Percentiles rank a stretch among this genome's conserved stretches.
phyloP scores from a whole-genome alignment of 1,140 invertebrate genomes.

The Hylyphantes graminicola region DNA sequence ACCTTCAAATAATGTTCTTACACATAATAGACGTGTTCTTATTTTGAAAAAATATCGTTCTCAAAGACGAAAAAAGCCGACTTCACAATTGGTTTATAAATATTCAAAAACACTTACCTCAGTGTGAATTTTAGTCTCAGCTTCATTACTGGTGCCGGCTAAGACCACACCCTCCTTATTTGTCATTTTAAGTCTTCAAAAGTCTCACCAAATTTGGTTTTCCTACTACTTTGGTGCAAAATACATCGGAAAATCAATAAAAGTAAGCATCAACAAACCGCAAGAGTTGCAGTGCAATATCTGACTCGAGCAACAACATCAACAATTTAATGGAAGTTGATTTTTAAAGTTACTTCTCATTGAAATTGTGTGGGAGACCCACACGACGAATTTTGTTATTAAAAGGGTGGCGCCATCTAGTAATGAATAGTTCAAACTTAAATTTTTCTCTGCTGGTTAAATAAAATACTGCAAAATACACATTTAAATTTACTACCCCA shows the following conservation, averaged over 20 bases:
- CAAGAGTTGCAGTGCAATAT: too few relatives aligned
- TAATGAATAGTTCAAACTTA: neutral
- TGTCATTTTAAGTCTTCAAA: slow-evolving; percentile 27
- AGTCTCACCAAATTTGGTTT: neutral
- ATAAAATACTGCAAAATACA: too few relatives aligned
- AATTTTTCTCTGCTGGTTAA: too few relatives aligned
- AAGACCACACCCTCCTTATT: slow-evolving; percentile 43
- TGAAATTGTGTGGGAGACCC: slow-evolving; percentile 19
- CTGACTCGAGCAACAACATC: neutral
- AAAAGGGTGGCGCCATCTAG: neutral
- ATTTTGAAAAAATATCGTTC: too few relatives aligned
- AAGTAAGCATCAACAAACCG: too few relatives aligned
- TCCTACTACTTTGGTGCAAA: neutral
- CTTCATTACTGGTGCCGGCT: slow-evolving; percentile 18
- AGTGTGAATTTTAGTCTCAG: slow-evolving; percentile 22
- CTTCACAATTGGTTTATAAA: too few relatives aligned
- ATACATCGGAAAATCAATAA: neutral
- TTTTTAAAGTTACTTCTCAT: slow-evolving; percentile 15
- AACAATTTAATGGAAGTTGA: slow-evolving; percentile 36
- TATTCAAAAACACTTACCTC: slow-evolving; percentile 16
- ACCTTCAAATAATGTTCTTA: too few relatives aligned
- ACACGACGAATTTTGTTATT: neutral
- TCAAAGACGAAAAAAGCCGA: too few relatives aligned
- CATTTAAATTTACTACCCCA: too few relatives aligned
- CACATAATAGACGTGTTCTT: too few relatives aligned